Percentiles rank a stretch among this genome's conserved stretches.
Conservation (phyloP, 2,113 vertebrate genomes). For the Sinocyclocheilus maitianheensis region DNA sequence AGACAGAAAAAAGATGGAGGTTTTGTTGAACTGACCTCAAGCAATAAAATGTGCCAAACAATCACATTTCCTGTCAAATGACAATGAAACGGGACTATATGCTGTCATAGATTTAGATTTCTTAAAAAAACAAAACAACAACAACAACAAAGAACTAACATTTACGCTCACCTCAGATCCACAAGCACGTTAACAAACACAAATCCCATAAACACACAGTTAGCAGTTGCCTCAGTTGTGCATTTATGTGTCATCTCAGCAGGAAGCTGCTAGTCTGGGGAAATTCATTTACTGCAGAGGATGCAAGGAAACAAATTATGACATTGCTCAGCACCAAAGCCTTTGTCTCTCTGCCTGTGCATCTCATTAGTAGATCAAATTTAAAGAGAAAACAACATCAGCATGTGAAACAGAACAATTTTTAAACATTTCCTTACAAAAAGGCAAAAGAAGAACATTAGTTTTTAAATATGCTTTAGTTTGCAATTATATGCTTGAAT, state of each 20-base stretch:
- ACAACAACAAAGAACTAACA: background rate
- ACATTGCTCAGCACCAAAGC: constrained; percentile 13
- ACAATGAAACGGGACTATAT: background rate
- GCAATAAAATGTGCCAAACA: background rate
- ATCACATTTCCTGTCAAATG: background rate
- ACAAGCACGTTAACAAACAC: background rate
- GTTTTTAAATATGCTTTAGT: background rate
- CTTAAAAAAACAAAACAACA: background rate
- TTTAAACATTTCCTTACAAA: background rate
- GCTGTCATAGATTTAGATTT: background rate
- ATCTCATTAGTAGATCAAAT: constrained; percentile 29
- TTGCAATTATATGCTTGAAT: background rate
- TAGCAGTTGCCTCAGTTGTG: background rate
- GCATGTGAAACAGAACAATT: background rate
- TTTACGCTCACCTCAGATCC: background rate
- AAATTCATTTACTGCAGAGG: constrained; percentile 9
- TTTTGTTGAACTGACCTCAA: constrained; percentile 9
- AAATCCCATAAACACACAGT: background rate
- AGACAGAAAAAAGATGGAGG: background rate
- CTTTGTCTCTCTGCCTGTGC: constrained; percentile 2
- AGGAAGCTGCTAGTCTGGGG: background rate
- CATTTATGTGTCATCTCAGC: background rate
- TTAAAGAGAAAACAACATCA: constrained; percentile 7
- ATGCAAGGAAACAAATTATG: background rate
- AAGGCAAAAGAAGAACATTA: background rate